A percentile compares a stretch with the other conserved stretches of the same genome.
Conservation (phyloP, 1,140 invertebrate species). For the Apis laboriosa region DNA sequence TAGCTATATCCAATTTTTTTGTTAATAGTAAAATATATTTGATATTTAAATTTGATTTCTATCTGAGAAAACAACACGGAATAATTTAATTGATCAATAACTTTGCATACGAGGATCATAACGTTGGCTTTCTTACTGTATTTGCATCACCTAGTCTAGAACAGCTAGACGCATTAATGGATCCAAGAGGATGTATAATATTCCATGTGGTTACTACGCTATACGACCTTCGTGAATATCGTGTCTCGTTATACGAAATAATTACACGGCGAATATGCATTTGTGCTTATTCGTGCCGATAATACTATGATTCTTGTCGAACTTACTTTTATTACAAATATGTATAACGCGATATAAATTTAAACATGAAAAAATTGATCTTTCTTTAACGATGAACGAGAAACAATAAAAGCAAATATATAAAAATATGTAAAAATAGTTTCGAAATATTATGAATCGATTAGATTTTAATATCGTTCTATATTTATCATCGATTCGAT, state of each 20-base stretch:
- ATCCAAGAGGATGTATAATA: neutral
- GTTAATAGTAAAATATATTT: slow-evolving; percentile 19
- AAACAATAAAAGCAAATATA: too few relatives aligned
- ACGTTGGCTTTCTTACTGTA: slow-evolving; percentile 38
- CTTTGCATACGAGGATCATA: neutral
- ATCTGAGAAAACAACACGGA: too few relatives aligned
- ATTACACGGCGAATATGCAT: neutral
- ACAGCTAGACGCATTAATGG: slow-evolving; percentile 36
- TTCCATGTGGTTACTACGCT: neutral
- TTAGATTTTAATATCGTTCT: too few relatives aligned
- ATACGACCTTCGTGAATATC: neutral
- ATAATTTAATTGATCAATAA: slow-evolving; percentile 45
- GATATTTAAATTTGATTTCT: neutral
- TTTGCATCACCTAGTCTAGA: neutral
- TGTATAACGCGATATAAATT: too few relatives aligned
- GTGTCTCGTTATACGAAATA: slow-evolving; percentile 19
- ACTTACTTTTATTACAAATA: neutral
- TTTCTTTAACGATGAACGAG: too few relatives aligned
- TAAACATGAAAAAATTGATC: too few relatives aligned
- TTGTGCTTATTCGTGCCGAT: neutral
- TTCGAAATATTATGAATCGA: too few relatives aligned
- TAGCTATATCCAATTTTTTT: neutral
- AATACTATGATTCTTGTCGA: neutral
- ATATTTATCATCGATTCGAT: too few relatives aligned
- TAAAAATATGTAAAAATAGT: too few relatives aligned